Evolutionary conservation across 2,113 vertebrate species (phyloP), one percentile per base, ranked within the genome.

Genomic region (Rhabdornis inornatus): DNA sequence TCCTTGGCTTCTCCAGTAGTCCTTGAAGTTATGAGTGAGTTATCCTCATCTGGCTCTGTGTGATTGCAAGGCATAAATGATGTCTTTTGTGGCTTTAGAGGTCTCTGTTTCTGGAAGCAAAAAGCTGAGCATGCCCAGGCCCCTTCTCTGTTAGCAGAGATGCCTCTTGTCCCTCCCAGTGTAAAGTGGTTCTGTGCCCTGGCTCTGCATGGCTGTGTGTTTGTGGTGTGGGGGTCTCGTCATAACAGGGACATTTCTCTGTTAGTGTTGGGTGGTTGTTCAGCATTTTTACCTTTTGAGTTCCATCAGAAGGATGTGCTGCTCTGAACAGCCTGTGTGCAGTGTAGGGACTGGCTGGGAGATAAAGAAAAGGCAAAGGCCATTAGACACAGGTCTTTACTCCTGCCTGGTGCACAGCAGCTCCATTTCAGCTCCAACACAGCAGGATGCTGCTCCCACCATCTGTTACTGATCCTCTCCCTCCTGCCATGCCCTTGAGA

Each of bases 191-290:
- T 28, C 25, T 42, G n/a, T 21, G 40, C 11, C 2, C 49, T 28
- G 61, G 17, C 27, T 53, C 37, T 39, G 19, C 25, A 18, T 20
- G 0, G 0, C 30, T 23, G 28, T 6, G 49, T 45, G 33, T 45
- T 39, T 50, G 42, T 80, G 75, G 7, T 3, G 1, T 7, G 20
- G 22, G 11, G 4, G 0, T 15, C 37, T 42, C 19, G 11, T 8
- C 28, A 17, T 0, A 55, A 4, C 20, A n/a, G 14, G 16, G 28
- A 9, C 27, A n/a, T 28, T 84, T 28, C 53, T 45, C 50, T 45
- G 2, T 2, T 35, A 1, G 7, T 53, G 4, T 2, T 18, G 21
- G 12, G 7, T 47, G 35, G 1, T 6, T 8, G 37, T 3, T 25
- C 22, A 55, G 5, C 7, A 6, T 16, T 60, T 63, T 33, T 14